A percentile compares a stretch with the other conserved stretches of the same genome.
These are phyloP conservation scores for Mungos mungo DNA, from an alignment of 2,113 vertebrate species.

Conservation along the genomic window DNA sequence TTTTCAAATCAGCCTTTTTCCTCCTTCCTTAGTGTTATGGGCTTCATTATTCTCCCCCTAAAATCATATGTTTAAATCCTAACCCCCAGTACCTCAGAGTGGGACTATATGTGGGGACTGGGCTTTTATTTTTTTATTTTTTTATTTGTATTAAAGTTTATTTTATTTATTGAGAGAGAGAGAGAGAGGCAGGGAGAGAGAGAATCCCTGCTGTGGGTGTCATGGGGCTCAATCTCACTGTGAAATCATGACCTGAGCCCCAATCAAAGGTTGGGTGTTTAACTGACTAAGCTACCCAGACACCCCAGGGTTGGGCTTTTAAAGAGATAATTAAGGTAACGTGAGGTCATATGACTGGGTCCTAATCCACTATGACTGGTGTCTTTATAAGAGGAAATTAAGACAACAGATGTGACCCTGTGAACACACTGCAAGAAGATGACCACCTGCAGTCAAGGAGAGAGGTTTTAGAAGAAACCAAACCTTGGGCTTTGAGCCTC, in stretches of 20 bases:
- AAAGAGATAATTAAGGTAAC: neutral
- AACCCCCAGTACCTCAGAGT: neutral
- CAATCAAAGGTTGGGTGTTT: no score
- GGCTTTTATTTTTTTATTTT: no score
- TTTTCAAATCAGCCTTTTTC: neutral
- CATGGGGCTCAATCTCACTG: no score
- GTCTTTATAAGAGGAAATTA: neutral
- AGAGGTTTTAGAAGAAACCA: neutral
- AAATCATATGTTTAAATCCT: neutral
- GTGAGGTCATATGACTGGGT: neutral
- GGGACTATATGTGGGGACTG: neutral
- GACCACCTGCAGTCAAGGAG: neutral
- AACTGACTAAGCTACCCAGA: no score
- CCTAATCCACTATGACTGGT: neutral
- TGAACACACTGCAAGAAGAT: neutral
- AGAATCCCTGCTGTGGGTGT: no score
- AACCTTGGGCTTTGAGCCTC: neutral
- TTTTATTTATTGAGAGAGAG: no score
- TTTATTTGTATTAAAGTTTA: no score
- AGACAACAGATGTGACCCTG: neutral
- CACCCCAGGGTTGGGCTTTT: neutral
- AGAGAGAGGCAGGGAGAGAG: no score
- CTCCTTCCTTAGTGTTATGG: neutral
- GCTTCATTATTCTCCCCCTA: neutral
- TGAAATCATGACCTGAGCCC: no score